Percentiles rank a stretch among this genome's conserved stretches.
Conservation (phyloP, 2,797 vertebrate genomes). For the Hoplostethus mediterraneus region DNA sequence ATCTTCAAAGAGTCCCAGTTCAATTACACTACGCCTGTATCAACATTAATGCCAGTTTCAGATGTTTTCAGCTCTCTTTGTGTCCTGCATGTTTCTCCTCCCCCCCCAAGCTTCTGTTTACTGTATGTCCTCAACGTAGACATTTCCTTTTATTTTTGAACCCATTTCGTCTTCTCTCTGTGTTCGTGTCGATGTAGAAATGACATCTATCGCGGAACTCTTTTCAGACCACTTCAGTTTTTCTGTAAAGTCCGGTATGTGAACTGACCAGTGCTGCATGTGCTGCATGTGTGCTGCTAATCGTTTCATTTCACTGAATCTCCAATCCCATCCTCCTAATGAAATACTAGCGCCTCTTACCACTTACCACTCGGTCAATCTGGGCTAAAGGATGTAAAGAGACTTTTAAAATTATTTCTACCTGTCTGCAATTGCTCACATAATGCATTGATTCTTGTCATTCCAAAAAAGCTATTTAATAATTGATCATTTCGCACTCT, state of each 20-base stretch:
- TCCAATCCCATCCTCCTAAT: constrained; percentile 49
- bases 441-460: constrained; percentile 31
- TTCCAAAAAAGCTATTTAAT: constrained; percentile 24
- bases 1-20: constrained; percentile 52
- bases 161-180: constrained; percentile 71
- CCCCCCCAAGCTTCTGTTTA: constrained; percentile 44
- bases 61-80: constrained; percentile 70
- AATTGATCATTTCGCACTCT: constrained; percentile 26
- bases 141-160: constrained; percentile 62
- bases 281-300: constrained; percentile 78
- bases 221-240: constrained; percentile 84
- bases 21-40: not conserved
- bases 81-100: constrained; percentile 70
- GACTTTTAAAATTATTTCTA: constrained; percentile 17
- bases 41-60: constrained; percentile 8
- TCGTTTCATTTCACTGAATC: constrained; percentile 50
- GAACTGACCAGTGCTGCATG: constrained; percentile 80
- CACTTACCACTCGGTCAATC: constrained; percentile 44
- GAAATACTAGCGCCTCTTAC: constrained; percentile 31
- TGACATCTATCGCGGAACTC: constrained; percentile 85
- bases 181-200: constrained; percentile 82
- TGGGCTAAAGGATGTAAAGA: constrained; percentile 19
- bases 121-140: constrained; percentile 51
- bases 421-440: constrained; percentile 31
- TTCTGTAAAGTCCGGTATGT: constrained; percentile 88